phyloP scores from a whole-genome alignment of 2,888 invertebrate genomes.

The Drosophila eohydei region DNA sequence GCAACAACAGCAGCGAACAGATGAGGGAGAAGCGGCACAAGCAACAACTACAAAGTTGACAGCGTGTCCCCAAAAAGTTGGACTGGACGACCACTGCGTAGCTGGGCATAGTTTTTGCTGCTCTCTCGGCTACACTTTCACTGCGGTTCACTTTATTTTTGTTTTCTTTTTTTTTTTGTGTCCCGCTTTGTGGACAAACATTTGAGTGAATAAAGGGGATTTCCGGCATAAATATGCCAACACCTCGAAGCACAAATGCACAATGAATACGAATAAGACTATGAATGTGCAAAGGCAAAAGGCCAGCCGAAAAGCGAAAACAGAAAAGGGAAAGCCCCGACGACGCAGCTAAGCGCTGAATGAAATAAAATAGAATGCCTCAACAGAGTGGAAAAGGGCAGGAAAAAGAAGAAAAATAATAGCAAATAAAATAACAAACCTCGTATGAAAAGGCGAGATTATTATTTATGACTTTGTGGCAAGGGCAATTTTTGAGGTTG shows the following conservation, averaged over 20 bases:
- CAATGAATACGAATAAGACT: conserved; percentile 65
- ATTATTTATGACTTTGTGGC: conserved; percentile 67
- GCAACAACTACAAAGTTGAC: conserved; percentile 37
- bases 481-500: conserved; percentile 17
- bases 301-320: conserved; percentile 25
- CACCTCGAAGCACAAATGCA: conserved; percentile 57
- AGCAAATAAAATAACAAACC: conserved; percentile 18
- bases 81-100: conserved; percentile 39
- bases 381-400: background rate
- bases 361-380: conserved; percentile 57
- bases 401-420: conserved; percentile 10
- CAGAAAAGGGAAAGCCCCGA: conserved; percentile 23
- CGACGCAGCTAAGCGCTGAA: conserved; percentile 32
- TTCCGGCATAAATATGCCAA: conserved; percentile 69
- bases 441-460: conserved; percentile 47
- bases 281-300: conserved; percentile 51
- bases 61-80: conserved; percentile 45
- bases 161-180: conserved; percentile 4
- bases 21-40: conserved; percentile 21
- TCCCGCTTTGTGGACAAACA: conserved; percentile 41
- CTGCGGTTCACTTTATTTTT: conserved; percentile 22
- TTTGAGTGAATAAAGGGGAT: conserved; percentile 72
- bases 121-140: conserved; percentile 53
- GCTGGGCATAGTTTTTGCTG: conserved; percentile 38
- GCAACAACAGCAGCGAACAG: conserved; percentile 32